A percentile compares a stretch with the other conserved stretches of the same genome.
Evolutionary conservation across 2,797 vertebrate genomes (phyloP).

Genomic region (Streptopelia turtur): DNA sequence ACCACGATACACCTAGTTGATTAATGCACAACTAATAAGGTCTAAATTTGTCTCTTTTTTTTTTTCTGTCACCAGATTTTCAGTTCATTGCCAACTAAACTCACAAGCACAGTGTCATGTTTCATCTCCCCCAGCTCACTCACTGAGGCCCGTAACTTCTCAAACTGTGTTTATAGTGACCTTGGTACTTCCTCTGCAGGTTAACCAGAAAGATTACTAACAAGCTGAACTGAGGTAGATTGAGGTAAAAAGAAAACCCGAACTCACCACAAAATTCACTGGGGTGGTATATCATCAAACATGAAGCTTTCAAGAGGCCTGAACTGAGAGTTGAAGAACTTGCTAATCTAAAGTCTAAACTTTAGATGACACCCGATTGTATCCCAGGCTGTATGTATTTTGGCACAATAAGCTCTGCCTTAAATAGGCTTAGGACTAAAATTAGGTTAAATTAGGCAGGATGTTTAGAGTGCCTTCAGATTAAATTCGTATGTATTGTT

Average conservation of each 20-base stretch:
- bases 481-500: not conserved
- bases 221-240: not conserved
- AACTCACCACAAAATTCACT: not conserved
- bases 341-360: not conserved
- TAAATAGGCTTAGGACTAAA: not conserved
- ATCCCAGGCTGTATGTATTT: not conserved
- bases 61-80: not conserved
- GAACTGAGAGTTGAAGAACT: not conserved
- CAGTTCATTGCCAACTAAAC: not conserved
- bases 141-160: rapidly evolving
- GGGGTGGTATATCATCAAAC: not conserved
- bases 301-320: not conserved
- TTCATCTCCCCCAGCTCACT: not conserved
- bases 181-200: not conserved
- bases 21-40: not conserved
- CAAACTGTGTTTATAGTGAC: not conserved
- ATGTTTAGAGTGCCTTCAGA: not conserved
- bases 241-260: not conserved
- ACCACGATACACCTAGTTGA: not conserved
- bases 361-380: not conserved
- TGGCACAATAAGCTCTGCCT: not conserved
- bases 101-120: not conserved
- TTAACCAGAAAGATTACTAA: not conserved
- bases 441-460: not conserved
- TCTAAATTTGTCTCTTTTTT: not conserved